Evolutionary conservation across 1,140 invertebrate genomes (phyloP).

Genomic region (Melitaea cinxia): DNA sequence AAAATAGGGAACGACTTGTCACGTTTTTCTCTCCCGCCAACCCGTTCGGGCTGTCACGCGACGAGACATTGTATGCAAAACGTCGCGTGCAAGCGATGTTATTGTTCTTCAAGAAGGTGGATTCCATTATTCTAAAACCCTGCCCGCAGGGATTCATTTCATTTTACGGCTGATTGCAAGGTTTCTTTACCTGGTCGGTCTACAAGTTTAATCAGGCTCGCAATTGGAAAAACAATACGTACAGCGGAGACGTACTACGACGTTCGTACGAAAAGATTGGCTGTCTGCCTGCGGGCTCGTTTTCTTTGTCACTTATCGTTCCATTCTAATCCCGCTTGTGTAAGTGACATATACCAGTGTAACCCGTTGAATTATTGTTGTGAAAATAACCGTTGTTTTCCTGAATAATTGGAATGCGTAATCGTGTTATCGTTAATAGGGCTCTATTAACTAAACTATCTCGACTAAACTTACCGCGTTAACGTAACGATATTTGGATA

Average conservation of each 20-base stretch:
- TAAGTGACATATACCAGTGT: background rate
- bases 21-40: slow-evolving; percentile 47
- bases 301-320: slow-evolving; percentile 33
- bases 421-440: background rate
- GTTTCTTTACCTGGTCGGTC: slow-evolving; percentile 55
- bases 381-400: background rate
- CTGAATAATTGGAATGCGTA: background rate
- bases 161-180: slow-evolving; percentile 68
- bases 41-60: slow-evolving; percentile 40
- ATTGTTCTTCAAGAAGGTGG: slow-evolving; percentile 72
- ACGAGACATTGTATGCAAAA: slow-evolving; percentile 74
- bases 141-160: slow-evolving; percentile 43
- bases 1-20: slow-evolving; percentile 31
- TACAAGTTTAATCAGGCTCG: slow-evolving; percentile 68
- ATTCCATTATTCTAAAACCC: slow-evolving; percentile 58
- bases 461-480: background rate
- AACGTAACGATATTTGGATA: background rate
- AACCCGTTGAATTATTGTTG: background rate
- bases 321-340: slow-evolving; percentile 24
- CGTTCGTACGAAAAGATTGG: too few species aligned
- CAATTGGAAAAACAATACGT: slow-evolving; percentile 70
- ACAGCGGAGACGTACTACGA: too few species aligned
- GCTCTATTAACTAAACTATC: background rate
- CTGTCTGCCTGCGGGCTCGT: slow-evolving; percentile 45
- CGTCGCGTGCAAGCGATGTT: slow-evolving; percentile 61